Evolutionary conservation across 1,140 invertebrate species (phyloP).

Genomic region (Zeugodacus cucurbitae): DNA sequence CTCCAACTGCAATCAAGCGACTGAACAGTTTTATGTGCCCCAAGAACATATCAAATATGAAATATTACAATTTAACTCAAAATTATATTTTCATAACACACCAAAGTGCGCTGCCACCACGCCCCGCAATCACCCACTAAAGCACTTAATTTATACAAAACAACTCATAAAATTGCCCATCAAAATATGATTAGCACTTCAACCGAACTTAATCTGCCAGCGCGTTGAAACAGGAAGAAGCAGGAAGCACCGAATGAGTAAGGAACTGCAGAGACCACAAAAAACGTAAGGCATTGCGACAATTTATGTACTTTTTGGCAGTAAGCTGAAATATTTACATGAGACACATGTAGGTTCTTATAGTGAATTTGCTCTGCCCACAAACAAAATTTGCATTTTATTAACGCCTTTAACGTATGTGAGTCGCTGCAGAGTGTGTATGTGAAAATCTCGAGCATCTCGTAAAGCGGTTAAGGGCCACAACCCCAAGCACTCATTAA

Average conservation of each 20-base stretch:
- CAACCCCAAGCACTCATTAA: neutral
- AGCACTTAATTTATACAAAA: conserved; percentile 25
- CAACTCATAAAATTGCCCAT: conserved; percentile 5
- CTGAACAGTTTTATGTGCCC: too few species aligned
- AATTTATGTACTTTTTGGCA: conserved; percentile 7
- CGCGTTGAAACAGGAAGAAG: neutral
- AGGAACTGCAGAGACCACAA: neutral
- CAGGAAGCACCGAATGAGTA: neutral
- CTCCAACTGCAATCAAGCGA: too few species aligned
- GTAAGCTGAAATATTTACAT: neutral
- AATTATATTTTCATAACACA: neutral
- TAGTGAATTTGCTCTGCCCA: neutral
- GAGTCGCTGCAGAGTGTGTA: neutral
- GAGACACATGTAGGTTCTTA: neutral
- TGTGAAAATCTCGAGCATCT: neutral
- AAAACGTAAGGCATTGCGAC: neutral
- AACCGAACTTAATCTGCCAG: neutral
- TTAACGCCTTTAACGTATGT: neutral
- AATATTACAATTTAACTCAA: neutral
- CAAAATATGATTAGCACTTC: conserved; percentile 26
- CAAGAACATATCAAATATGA: neutral
- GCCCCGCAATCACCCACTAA: neutral
- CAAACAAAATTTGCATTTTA: conserved; percentile 10
- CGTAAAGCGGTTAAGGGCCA: neutral
- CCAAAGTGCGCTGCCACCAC: neutral